Percentiles rank a stretch among this genome's conserved stretches.
phyloP scores from a whole-genome alignment of 2,888 invertebrate genomes.

The Sphecodes monilicornis region DNA sequence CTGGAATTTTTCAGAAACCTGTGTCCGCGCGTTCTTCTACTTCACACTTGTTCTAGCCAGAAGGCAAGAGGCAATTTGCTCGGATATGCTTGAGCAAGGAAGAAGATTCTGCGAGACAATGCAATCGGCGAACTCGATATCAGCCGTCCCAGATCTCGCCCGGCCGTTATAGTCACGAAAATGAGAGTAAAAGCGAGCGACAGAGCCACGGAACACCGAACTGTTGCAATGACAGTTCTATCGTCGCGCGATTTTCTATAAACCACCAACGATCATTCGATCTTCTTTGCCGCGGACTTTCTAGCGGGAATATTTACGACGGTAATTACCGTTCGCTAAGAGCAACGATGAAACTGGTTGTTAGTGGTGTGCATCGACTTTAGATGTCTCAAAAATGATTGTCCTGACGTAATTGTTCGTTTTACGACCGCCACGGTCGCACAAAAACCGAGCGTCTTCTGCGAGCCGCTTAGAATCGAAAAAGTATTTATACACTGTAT shows the following conservation, averaged over 20 bases:
- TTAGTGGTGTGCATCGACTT: not conserved
- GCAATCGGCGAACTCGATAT: slow-evolving; percentile 56
- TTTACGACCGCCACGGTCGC: not conserved
- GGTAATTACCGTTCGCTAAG: not conserved
- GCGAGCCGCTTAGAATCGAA: not conserved
- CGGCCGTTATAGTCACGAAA: slow-evolving; percentile 53
- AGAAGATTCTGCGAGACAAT: slow-evolving; percentile 55
- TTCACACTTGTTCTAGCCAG: not conserved
- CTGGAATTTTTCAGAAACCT: not conserved
- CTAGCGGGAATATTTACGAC: slow-evolving; percentile 24
- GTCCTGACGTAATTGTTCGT: not conserved
- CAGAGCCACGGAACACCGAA: slow-evolving; percentile 29
- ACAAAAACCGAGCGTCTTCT: not conserved
- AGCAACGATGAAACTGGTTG: slow-evolving; percentile 9
- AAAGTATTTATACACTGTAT: not conserved
- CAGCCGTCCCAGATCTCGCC: slow-evolving; percentile 63
- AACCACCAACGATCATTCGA: slow-evolving; percentile 17
- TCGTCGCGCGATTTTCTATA: slow-evolving; percentile 41
- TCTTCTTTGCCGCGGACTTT: slow-evolving; percentile 26
- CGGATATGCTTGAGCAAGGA: slow-evolving; percentile 36
- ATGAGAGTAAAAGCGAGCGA: slow-evolving; percentile 61
- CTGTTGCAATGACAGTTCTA: slow-evolving; percentile 56
- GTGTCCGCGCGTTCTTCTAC: not conserved
- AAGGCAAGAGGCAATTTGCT: slow-evolving; percentile 9
- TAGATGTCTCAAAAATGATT: not conserved